Percentiles rank a stretch among this genome's conserved stretches.
Evolutionary conservation across 2,113 vertebrate species (phyloP).

Genomic region (Passerina amoena): DNA sequence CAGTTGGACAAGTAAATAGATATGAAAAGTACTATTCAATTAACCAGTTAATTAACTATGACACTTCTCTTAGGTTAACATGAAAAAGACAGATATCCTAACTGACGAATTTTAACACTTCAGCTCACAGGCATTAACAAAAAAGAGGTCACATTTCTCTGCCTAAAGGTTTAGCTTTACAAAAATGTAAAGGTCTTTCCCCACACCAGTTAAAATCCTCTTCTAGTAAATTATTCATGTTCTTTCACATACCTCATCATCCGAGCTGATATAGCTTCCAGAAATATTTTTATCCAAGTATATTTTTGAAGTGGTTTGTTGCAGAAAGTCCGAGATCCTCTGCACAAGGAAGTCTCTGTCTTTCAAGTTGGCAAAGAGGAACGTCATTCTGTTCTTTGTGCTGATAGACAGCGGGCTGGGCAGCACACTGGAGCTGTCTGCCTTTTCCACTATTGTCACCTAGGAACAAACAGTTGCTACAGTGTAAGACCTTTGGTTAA

Average conservation of each 20-base stretch:
- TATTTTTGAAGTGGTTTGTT: slow-evolving; percentile 93
- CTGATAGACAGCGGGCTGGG: slow-evolving; percentile 97
- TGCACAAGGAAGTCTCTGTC: slow-evolving; percentile 97
- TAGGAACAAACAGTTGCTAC: slow-evolving; percentile 48
- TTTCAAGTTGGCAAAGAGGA: slow-evolving; percentile 96
- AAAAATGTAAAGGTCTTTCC: neutral
- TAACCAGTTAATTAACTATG: neutral
- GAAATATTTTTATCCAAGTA: slow-evolving; percentile 87
- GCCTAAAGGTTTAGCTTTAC: neutral
- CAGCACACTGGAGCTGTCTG: slow-evolving; percentile 94
- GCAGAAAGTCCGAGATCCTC: slow-evolving; percentile 96
- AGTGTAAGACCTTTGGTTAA: neutral
- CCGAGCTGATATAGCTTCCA: slow-evolving; percentile 88
- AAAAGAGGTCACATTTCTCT: neutral
- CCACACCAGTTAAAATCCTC: neutral
- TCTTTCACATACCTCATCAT: slow-evolving; percentile 85
- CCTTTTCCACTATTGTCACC: slow-evolving; percentile 98
- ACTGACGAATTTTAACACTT: neutral
- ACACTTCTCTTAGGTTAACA: neutral
- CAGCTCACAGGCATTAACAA: neutral
- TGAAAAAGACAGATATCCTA: neutral
- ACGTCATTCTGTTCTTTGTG: slow-evolving; percentile 98
- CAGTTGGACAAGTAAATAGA: neutral
- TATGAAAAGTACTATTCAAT: neutral
- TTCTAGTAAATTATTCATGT: neutral